These are phyloP conservation scores for Lypha dubia DNA, from an alignment of 2,888 invertebrate genomes.

Conservation along the genomic window DNA sequence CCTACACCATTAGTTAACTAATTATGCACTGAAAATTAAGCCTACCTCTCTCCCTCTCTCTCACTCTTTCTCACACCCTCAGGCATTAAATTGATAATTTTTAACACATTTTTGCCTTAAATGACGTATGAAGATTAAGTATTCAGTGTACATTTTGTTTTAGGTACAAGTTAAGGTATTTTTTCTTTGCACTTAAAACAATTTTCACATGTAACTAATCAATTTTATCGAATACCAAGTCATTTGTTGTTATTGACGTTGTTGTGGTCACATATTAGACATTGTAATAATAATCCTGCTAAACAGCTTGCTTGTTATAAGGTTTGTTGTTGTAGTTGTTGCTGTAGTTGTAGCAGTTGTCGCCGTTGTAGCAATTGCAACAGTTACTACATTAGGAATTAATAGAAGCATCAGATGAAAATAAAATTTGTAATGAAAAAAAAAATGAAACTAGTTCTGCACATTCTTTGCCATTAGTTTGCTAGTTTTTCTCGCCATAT, in stretches of 20 bases:
- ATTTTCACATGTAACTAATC: conserved; percentile 65
- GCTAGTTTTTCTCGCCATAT: background rate
- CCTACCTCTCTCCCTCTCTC: no score
- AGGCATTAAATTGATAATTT: no score
- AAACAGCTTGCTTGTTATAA: conserved; percentile 39
- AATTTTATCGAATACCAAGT: conserved; percentile 70
- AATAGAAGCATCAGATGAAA: conserved; percentile 23
- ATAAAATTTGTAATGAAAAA: background rate
- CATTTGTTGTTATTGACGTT: conserved; percentile 52
- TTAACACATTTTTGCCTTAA: background rate
- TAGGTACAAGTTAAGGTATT: conserved; percentile 5
- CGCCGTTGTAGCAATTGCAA: conserved; percentile 3
- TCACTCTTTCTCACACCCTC: no score
- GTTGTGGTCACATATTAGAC: conserved; percentile 29
- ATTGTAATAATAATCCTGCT: conserved; percentile 48
- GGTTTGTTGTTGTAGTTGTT: background rate
- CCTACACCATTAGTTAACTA: no score
- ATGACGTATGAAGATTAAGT: conserved; percentile 1
- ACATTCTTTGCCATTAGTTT: conserved; percentile 52
- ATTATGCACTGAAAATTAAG: no score
- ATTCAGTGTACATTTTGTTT: background rate
- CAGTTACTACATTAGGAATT: conserved; percentile 49
- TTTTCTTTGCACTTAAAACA: conserved; percentile 17
- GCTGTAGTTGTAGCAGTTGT: background rate
- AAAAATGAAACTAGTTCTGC: conserved; percentile 52